phyloP scores from a whole-genome alignment of 2,113 vertebrate genomes.

The Pangasianodon gigas region DNA sequence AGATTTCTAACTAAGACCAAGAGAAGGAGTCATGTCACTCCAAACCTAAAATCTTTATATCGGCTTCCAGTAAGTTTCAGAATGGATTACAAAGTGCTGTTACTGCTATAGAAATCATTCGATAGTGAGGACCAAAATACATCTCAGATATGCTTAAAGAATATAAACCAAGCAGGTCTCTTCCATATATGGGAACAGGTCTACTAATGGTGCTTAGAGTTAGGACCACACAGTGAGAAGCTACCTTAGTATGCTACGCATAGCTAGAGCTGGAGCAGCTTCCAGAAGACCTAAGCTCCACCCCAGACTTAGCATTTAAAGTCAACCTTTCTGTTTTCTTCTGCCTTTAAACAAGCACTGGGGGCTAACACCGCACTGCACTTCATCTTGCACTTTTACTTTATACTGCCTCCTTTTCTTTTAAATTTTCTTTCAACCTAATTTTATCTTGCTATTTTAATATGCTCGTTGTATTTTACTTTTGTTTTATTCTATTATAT shows the following conservation, averaged over 20 bases:
- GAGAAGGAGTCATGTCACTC: not conserved
- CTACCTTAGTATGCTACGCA: too few relatives aligned
- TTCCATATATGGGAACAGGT: too few relatives aligned
- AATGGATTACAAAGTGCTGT: not conserved
- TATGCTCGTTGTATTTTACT: not conserved
- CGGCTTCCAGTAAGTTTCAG: not conserved
- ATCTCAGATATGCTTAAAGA: too few relatives aligned
- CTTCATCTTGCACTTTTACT: not conserved
- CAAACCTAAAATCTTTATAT: not conserved
- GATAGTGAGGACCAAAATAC: not conserved
- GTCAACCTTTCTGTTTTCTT: too few relatives aligned
- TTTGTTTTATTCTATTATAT: too few relatives aligned
- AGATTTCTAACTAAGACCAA: not conserved
- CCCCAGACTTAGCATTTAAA: too few relatives aligned
- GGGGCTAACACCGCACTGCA: not conserved
- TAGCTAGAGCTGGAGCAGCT: too few relatives aligned
- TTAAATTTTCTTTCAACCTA: not conserved
- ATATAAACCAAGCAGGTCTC: too few relatives aligned
- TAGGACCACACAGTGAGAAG: too few relatives aligned
- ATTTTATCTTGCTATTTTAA: not conserved
- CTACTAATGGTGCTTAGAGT: too few relatives aligned
- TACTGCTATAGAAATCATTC: not conserved
- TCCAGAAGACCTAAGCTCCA: too few relatives aligned
- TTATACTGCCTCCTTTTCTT: not conserved
- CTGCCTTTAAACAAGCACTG: too few relatives aligned